Base-by-base conservation (phyloP, 2,113 vertebrate genomes). In the Lepisosteus oculatus region DNA sequence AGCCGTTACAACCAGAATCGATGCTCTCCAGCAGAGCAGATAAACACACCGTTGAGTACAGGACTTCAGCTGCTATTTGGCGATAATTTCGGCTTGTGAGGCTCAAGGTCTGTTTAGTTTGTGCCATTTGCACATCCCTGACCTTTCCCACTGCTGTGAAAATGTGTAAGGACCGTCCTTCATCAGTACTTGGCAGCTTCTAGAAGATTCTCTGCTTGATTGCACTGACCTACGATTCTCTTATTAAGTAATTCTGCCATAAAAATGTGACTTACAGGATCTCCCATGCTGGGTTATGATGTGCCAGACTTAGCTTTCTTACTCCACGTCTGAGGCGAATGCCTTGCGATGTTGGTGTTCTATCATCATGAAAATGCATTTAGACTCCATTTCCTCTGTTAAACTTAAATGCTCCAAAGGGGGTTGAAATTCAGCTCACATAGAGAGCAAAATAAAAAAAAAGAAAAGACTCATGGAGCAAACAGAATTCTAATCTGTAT, bases 311-410 rank as follows among this genome's bases (percentile, higher is more conserved):
- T 4, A 42, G 29, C 17, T 42, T 85, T 85, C 78, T 85, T 84
- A 83, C 76, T 84, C 79, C 75, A 79, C 77, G 86, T 87, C 77
- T 84, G 83, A 87, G 76, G 64, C 72, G 67, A 70, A 83, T 82
- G 85, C 29, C 66, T 56, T 77, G 73, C 82, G 80, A 87, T 83
- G 76, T 83, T 66, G 63, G 83, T 87, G 77, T 79, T 76, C 76
- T 78, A 88, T 83, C 74, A 84, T 92, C 89, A 90, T 83, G 80
- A 83, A 88, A 93, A 91, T 89, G 79, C 85, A 90, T 89, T 88
- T 83, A 81, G 84, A 71, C 78, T 70, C 83, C 47, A 51, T 51
- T 29, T 85, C 84, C 87, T 72, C 85, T 74, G 67, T 76, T 86
- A 77, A 78, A 83, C 82, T 85, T 87, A 85, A 91, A 79, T 81